Evolutionary conservation across 2,797 vertebrate species (phyloP), one percentile per base, ranked within the genome.

Genomic region (Coluber constrictor): DNA sequence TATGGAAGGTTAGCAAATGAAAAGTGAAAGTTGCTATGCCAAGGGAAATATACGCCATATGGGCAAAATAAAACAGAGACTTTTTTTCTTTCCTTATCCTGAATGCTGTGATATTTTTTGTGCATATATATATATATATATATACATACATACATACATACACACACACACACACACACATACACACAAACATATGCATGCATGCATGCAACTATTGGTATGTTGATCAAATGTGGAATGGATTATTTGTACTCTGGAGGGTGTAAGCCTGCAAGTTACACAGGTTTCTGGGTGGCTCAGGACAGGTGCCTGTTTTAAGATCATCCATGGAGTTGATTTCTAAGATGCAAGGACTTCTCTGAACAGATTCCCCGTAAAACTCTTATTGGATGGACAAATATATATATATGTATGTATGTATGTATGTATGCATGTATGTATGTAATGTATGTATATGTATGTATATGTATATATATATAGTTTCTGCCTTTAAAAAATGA

Each of bases 401-500:
- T 37, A 37, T 37, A 2, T 37, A 37, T 37, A 91, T 23, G 23
- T 37, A 37, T 37, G 37, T 37, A 37, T 37, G 37, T 37, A 37
- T 37, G 37, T 37, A 37, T 37, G 37, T 37, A 37, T 37, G 37
- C 2, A 37, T 37, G 37, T 37, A 37, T 37, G 37, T 37, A 37
- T 37, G 37, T 37, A 37, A 37, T 37, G 37, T 37, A 37, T 43
- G 3, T 43, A 43, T 43, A 43, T 43, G 3, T 43, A 43, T 43
- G 3, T 43, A 43, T 43, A 43, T 43, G 3, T 43, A 43, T 43
- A 43, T 43, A 43, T 43, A 43, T 43, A 43, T 43, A 43, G 88
- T 86, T 94, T 96, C 92, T 93, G 89, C 93, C 66, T 93, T 90
- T 93, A 20, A 92, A 92, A 94, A 93, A 92, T 92, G 93, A 89